Evolutionary conservation across 2,797 vertebrate genomes (phyloP), one percentile per base, ranked within the genome.

Genomic region (Gadopsis bispinosus): DNA sequence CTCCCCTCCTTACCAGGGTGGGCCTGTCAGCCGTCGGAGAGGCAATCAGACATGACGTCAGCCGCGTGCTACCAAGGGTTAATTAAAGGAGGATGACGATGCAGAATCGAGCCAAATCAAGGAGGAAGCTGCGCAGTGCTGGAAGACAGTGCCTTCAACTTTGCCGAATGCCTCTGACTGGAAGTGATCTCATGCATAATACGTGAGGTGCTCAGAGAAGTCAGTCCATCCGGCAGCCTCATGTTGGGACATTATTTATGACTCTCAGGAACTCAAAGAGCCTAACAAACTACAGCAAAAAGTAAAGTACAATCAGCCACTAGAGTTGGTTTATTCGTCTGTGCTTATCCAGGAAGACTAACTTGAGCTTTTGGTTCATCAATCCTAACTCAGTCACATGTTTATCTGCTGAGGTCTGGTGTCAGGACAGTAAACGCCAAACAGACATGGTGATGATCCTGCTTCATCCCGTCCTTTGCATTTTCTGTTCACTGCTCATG

Each of bases 111-210:
- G 85, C 70, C 81, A 83, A 86, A 75, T 77, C 56, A 29, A 69
- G 69, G 74, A 80, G 54, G 76, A 75, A 77, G 59, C 67, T 10
- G 37, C 37, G 47, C 47, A 20, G 8, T 20, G 47, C 47, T 71
- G 71, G 76, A 69, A 50, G 47, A 45, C 56, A 16, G 72, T 71
- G 71, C 14, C 31, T 47, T 10, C 5, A 16, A 75, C 70, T 69
- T 59, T 69, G 62, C 48, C 16, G 17, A 63, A 81, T 7, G 77
- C 65, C 78, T 77, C 68, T 67, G 78, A 91, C 81, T 81, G 86
- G 80, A 90, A 87, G 54, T 82, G 79, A 89, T 79, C 63, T 91
- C 70, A 90, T 91, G 77, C 83, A 91, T 91, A 82, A 92, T 90
- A 80, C 3, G 77, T 76, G 85, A 92, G 75, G 48, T 43, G 68